Evolutionary conservation across 2,888 invertebrate species (phyloP).

Genomic region (Synergus japonicus): DNA sequence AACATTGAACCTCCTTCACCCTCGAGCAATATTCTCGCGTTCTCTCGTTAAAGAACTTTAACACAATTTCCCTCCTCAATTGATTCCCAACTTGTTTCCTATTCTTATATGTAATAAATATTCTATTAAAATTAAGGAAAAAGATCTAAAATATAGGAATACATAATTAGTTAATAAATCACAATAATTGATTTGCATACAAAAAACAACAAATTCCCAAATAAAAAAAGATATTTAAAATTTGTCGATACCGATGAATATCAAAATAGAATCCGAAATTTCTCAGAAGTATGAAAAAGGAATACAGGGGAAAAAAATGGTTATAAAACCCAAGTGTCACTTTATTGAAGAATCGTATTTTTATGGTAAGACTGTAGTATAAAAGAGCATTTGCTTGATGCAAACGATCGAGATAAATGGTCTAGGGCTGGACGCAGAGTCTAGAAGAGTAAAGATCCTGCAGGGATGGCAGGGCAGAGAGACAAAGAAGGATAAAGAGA

Average conservation of each 20-base stretch:
- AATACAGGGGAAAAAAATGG: not conserved
- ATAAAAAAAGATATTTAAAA: not conserved
- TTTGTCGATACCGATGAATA: not conserved
- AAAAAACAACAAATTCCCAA: not conserved
- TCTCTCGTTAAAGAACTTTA: conserved; percentile 36
- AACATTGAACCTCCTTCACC: conserved; percentile 8
- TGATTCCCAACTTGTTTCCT: not conserved
- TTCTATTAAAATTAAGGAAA: too few relatives aligned
- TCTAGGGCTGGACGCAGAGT: conserved; percentile 60
- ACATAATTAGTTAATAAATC: too few relatives aligned
- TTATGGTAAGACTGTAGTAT: conserved; percentile 30
- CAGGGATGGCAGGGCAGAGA: conserved; percentile 41
- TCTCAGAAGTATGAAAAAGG: not conserved
- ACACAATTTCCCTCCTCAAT: conserved; percentile 1
- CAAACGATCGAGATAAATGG: conserved; percentile 76
- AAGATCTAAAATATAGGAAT: too few relatives aligned
- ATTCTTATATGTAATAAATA: not conserved
- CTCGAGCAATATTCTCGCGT: conserved; percentile 37
- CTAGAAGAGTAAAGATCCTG: conserved; percentile 53
- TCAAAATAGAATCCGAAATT: not conserved
- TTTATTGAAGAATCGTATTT: conserved; percentile 38
- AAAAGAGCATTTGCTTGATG: conserved; percentile 59
- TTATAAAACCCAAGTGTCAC: conserved; percentile 4
- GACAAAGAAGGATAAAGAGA: conserved; percentile 42
- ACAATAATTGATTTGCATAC: not conserved